Conservation (phyloP, 2,113 vertebrate genomes). For the Carassius gibelio region DNA sequence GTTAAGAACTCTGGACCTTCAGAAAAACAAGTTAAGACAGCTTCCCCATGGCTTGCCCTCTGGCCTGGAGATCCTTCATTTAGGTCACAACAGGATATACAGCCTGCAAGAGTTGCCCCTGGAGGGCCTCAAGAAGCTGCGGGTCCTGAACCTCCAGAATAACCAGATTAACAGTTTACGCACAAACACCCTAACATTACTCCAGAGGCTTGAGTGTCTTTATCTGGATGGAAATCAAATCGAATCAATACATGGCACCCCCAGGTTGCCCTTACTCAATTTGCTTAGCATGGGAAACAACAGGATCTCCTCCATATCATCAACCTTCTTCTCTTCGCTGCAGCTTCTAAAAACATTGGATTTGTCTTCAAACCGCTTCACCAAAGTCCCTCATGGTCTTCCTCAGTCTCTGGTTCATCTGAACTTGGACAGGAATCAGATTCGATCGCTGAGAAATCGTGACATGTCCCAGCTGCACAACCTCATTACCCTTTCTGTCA, state of each 20-base stretch:
- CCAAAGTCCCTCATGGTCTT: slow-evolving; percentile 72
- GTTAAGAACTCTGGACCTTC: slow-evolving; percentile 76
- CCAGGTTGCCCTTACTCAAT: not conserved
- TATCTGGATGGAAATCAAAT: slow-evolving; percentile 77
- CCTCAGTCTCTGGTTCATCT: slow-evolving; percentile 77
- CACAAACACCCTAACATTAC: slow-evolving; percentile 63
- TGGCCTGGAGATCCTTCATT: slow-evolving; percentile 77
- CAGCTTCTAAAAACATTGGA: slow-evolving; percentile 75
- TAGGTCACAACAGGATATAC: slow-evolving; percentile 78
- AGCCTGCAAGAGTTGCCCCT: slow-evolving; percentile 72
- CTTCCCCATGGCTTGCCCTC: slow-evolving; percentile 75
- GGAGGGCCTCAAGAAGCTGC: slow-evolving; percentile 75
- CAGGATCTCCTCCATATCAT: slow-evolving; percentile 69
- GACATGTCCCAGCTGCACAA: slow-evolving; percentile 78
- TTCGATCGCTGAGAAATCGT: slow-evolving; percentile 69
- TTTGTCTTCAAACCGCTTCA: slow-evolving; percentile 77
- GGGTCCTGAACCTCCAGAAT: slow-evolving; percentile 78
- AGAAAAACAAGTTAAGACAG: slow-evolving; percentile 79
- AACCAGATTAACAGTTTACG: slow-evolving; percentile 74
- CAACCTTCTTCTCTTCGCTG: slow-evolving; percentile 71
- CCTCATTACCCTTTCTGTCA: slow-evolving; percentile 76
- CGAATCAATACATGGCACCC: slow-evolving; percentile 64
- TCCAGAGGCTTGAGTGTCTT: slow-evolving; percentile 74
- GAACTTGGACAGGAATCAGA: slow-evolving; percentile 80
- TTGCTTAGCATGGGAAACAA: slow-evolving; percentile 67